These are phyloP conservation scores for Megalurothrips usitatus DNA, from an alignment of 2,888 invertebrate genomes.

Conservation along the genomic window DNA sequence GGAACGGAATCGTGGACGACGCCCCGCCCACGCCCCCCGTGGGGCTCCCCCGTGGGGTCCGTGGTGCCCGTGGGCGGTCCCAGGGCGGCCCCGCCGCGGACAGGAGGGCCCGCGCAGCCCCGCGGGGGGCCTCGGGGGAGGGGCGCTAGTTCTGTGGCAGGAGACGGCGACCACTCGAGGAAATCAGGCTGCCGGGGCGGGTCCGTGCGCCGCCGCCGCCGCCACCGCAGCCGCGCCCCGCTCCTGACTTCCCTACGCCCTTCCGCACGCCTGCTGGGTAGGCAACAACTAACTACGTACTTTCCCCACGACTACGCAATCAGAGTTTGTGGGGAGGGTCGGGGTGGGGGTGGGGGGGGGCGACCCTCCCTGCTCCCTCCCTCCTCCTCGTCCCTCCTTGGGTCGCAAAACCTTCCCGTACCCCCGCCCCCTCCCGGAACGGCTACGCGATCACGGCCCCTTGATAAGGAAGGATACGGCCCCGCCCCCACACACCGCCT, in stretches of 20 bases:
- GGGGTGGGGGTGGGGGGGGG: too few relatives aligned
- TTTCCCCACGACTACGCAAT: constrained; percentile 2
- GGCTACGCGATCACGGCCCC: neutral
- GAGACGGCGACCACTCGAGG: constrained; percentile 1
- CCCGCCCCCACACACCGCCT: neutral
- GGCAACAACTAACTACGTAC: constrained; percentile 1
- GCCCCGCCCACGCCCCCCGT: neutral
- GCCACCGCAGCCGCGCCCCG: neutral
- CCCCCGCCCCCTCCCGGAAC: neutral
- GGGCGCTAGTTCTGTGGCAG: neutral
- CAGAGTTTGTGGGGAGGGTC: neutral
- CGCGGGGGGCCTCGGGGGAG: neutral
- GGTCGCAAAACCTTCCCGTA: neutral
- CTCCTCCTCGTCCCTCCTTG: neutral
- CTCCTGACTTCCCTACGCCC: neutral
- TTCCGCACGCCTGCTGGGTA: neutral
- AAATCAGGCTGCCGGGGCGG: neutral
- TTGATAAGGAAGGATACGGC: too few relatives aligned
- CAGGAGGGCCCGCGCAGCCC: too few relatives aligned
- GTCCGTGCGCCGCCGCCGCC: too few relatives aligned
- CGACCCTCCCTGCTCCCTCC: neutral
- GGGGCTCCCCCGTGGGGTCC: too few relatives aligned
- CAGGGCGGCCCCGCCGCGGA: too few relatives aligned
- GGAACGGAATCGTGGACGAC: constrained; percentile 1
- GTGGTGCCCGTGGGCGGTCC: neutral